phyloP scores from a whole-genome alignment of 2,797 vertebrate species.

The Ctenochaetus hawaiiensis region DNA sequence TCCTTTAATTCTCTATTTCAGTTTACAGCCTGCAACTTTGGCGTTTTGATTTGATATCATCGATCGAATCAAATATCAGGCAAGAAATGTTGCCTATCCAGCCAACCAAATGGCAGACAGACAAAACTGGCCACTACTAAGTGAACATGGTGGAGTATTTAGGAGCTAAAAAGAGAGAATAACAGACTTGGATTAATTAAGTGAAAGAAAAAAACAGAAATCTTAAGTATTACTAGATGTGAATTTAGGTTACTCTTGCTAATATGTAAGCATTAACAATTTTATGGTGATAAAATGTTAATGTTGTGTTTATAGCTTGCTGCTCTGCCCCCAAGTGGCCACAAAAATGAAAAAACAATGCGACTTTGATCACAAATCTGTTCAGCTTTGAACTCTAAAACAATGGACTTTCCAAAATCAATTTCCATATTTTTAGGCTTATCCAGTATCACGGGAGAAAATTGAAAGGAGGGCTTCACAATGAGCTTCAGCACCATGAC shows the following conservation, averaged over 20 bases:
- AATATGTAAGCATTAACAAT: not conserved
- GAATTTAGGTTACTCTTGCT: not conserved
- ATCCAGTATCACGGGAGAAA: constrained; percentile 4
- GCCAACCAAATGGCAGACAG: not conserved
- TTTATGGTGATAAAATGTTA: not conserved
- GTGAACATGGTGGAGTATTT: too few species aligned
- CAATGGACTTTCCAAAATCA: not conserved
- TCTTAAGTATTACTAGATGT: not conserved
- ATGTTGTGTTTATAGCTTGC: not conserved
- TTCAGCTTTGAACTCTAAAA: constrained; percentile 8
- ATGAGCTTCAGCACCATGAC: constrained; percentile 10
- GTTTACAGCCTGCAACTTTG: not conserved
- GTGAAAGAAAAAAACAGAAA: not conserved
- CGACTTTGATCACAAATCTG: not conserved
- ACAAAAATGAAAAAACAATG: not conserved
- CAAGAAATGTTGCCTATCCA: not conserved
- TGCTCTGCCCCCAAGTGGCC: not conserved
- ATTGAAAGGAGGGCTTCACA: constrained; percentile 15
- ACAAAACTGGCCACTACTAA: not conserved
- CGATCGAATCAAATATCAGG: not conserved
- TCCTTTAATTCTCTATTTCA: not conserved
- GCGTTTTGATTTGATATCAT: not conserved
- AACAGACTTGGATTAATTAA: not conserved
- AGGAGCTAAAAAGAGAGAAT: not conserved
- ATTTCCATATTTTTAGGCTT: constrained; percentile 32